A percentile compares a stretch with the other conserved stretches of the same genome.
phyloP scores from a whole-genome alignment of 2,888 invertebrate genomes.

The Linnaemya tessellans region DNA sequence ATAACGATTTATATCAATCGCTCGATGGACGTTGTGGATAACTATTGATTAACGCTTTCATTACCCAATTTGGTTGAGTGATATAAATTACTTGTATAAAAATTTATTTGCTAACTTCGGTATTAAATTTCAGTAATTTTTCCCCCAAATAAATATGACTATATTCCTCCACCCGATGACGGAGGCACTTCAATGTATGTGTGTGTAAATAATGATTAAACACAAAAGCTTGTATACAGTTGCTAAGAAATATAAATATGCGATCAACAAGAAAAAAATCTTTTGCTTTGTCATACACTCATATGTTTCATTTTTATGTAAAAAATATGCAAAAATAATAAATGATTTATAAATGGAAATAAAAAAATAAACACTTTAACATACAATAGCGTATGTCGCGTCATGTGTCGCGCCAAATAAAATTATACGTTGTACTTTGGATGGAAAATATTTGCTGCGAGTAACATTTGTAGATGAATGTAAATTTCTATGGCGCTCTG shows the following conservation, averaged over 20 bases:
- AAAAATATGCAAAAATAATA: slow-evolving; percentile 2
- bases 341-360: not conserved
- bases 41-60: too few relatives aligned
- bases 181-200: too few relatives aligned
- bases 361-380: slow-evolving; percentile 26
- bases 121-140: too few relatives aligned
- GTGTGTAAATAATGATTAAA: not conserved
- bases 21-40: too few relatives aligned
- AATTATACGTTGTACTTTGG: slow-evolving; percentile 76
- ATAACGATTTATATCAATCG: too few relatives aligned
- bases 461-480: not conserved
- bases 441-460: slow-evolving; percentile 27
- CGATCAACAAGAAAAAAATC: too few relatives aligned
- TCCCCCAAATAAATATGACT: too few relatives aligned
- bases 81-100: too few relatives aligned
- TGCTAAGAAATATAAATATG: not conserved
- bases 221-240: not conserved
- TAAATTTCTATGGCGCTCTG: not conserved
- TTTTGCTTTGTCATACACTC: not conserved
- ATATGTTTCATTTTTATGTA: not conserved
- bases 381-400: slow-evolving; percentile 75
- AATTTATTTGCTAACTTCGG: too few relatives aligned
- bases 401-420: slow-evolving; percentile 81
- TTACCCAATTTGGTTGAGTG: too few relatives aligned
- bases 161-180: not conserved